Evolutionary conservation across 2,113 vertebrate genomes (phyloP).

Genomic region (Enhydra lutris): DNA sequence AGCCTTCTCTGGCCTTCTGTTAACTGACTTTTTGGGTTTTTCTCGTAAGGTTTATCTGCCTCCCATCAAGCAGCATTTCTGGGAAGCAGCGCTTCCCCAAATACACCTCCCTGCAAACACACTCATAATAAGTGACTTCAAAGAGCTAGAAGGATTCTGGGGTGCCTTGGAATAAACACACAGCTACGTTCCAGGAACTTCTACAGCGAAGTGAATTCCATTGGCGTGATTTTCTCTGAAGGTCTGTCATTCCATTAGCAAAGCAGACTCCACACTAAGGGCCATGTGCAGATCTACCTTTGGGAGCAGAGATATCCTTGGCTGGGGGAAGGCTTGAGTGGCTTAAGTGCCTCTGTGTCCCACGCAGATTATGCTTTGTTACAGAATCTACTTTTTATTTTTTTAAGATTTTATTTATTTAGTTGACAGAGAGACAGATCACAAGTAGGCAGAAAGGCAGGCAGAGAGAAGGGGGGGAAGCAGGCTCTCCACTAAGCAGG

Average conservation of each 20-base stretch:
- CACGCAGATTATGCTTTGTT: background rate
- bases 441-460: no score
- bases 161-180: background rate
- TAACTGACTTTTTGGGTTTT: background rate
- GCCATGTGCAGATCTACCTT: background rate
- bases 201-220: background rate
- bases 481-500: no score
- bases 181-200: background rate
- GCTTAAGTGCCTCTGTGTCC: no score
- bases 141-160: background rate
- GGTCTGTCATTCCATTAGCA: background rate
- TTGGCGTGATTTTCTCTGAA: background rate
- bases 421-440: no score
- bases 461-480: no score
- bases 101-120: background rate
- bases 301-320: background rate
- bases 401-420: no score
- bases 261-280: background rate
- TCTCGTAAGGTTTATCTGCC: background rate
- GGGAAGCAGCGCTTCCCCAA: background rate
- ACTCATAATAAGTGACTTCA: background rate
- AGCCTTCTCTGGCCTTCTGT: background rate
- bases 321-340: background rate
- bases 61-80: background rate
- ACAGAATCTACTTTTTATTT: background rate